phyloP scores from a whole-genome alignment of 2,113 vertebrate genomes.

The sheep (Ovis aries) region DNA sequence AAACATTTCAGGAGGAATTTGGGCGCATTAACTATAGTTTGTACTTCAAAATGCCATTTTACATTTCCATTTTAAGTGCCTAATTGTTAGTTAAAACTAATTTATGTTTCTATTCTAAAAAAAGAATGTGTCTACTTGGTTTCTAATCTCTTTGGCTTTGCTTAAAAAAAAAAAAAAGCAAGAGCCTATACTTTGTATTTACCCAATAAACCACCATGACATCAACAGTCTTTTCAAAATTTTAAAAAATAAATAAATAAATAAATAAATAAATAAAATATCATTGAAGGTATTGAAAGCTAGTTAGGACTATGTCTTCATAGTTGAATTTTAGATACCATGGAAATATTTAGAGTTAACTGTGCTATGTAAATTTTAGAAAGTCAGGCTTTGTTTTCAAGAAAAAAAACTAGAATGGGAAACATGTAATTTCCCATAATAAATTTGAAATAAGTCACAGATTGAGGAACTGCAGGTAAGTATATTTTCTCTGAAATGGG shows the following conservation, averaged over 20 bases:
- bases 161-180: slow-evolving; percentile 34
- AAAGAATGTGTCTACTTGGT: slow-evolving; percentile 28
- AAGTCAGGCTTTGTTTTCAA: not conserved
- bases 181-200: slow-evolving; percentile 62
- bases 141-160: slow-evolving; percentile 65
- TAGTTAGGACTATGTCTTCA: not conserved
- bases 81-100: slow-evolving; percentile 49
- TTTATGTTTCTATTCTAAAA: slow-evolving; percentile 55
- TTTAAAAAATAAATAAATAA: too few relatives aligned
- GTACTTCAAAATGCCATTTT: slow-evolving; percentile 49
- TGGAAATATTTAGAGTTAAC: not conserved
- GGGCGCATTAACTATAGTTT: not conserved
- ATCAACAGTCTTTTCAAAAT: slow-evolving; percentile 40
- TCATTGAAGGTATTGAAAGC: not conserved
- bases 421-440: not conserved
- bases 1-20: slow-evolving; percentile 56
- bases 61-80: slow-evolving; percentile 65
- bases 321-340: not conserved
- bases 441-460: not conserved
- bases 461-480: not conserved
- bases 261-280: not conserved
- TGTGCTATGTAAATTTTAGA: not conserved
- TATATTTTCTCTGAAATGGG: not conserved
- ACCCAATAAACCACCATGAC: slow-evolving; percentile 57
- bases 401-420: not conserved